Evolutionary conservation across 2,888 invertebrate genomes (phyloP).

Genomic region (Anodontia alba): DNA sequence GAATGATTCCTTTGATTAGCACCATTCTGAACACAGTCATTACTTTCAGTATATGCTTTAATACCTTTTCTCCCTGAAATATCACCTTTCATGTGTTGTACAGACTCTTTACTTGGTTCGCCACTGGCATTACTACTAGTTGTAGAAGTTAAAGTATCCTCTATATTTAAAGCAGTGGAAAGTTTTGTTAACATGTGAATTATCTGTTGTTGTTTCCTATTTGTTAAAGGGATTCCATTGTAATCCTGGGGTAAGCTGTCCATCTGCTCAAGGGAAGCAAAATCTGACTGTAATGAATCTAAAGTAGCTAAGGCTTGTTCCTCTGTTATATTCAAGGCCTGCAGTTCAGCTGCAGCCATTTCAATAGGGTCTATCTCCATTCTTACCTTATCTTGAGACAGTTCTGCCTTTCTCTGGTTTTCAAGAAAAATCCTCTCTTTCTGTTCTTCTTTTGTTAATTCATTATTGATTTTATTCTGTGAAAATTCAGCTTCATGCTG

Average conservation of each 20-base stretch:
- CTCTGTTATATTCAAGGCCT: slow-evolving; percentile 59
- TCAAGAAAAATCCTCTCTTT: slow-evolving; percentile 27
- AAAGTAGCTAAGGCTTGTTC: slow-evolving; percentile 64
- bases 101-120: slow-evolving; percentile 25
- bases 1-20: slow-evolving; percentile 14
- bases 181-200: slow-evolving; percentile 75
- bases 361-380: slow-evolving; percentile 56
- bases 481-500: neutral
- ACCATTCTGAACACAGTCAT: slow-evolving; percentile 46
- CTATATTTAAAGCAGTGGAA: slow-evolving; percentile 76
- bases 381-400: slow-evolving; percentile 17
- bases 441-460: slow-evolving; percentile 46
- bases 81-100: neutral
- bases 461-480: slow-evolving; percentile 44
- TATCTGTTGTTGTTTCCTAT: slow-evolving; percentile 77
- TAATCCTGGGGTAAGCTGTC: slow-evolving; percentile 76
- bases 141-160: slow-evolving; percentile 74
- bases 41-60: neutral
- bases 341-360: slow-evolving; percentile 58
- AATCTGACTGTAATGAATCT: slow-evolving; percentile 77
- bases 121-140: slow-evolving; percentile 56
- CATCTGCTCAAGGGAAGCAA: slow-evolving; percentile 73
- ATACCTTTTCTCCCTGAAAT: neutral
- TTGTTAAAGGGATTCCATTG: slow-evolving; percentile 76
- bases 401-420: slow-evolving; percentile 6